Percentiles rank a stretch among this genome's conserved stretches.
Conservation (phyloP, 35 echinoderm and acorn worm species). For the Stichopus chloronotus region DNA sequence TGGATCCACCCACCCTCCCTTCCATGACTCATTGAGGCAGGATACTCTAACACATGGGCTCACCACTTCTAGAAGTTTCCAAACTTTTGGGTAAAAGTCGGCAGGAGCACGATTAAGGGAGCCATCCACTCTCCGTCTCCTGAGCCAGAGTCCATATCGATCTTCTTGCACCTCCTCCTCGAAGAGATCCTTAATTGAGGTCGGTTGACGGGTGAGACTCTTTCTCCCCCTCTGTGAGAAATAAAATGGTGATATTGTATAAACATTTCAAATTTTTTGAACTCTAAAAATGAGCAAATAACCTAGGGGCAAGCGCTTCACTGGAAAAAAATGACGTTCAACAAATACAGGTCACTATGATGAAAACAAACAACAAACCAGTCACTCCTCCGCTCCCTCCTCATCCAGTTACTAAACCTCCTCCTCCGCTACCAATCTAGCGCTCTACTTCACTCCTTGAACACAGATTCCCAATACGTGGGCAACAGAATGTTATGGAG, state of each 20-base stretch:
- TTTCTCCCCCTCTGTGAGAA: conserved; percentile 16
- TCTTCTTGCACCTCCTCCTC: conserved; percentile 67
- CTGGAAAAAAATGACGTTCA: not conserved
- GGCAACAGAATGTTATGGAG: no score
- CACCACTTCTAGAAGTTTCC: conserved; percentile 93
- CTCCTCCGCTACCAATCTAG: no score
- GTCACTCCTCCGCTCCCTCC: no score
- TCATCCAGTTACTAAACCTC: no score
- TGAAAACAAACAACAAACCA: no score
- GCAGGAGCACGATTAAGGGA: conserved; percentile 88
- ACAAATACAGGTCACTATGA: no score
- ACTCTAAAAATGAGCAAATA: not conserved
- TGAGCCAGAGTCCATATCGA: conserved; percentile 87
- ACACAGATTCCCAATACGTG: no score
- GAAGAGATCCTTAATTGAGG: conserved; percentile 41
- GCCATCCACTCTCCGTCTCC: conserved; percentile 87
- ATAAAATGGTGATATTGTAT: not conserved
- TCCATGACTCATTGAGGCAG: no score
- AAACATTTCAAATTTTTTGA: not conserved
- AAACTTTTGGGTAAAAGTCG: conserved; percentile 93
- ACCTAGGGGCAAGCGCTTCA: not conserved
- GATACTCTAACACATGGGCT: not conserved
- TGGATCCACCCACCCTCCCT: no score
- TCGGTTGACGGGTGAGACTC: conserved; percentile 33
- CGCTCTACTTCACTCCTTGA: no score